Percentiles rank a stretch among this genome's conserved stretches.
Evolutionary conservation across 1,140 invertebrate genomes (phyloP).

Genomic region (Homalodisca vitripennis): DNA sequence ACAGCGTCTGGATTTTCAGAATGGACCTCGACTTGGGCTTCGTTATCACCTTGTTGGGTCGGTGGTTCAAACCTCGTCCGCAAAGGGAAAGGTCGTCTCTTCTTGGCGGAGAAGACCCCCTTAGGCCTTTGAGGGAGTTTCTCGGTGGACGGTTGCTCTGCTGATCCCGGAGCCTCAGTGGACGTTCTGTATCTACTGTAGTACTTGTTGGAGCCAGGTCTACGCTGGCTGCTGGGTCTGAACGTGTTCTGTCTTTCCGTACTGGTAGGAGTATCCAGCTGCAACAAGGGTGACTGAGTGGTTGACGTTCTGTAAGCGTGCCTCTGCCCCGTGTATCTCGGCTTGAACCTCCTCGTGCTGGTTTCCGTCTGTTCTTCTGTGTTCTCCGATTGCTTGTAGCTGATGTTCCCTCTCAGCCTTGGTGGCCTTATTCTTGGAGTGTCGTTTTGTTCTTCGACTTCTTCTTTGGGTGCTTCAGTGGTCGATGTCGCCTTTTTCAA

Average conservation of each 20-base stretch:
- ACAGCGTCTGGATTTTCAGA: conserved; percentile 32
- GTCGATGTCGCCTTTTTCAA: conserved; percentile 46
- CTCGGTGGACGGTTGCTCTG: conserved; percentile 22
- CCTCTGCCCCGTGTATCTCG: conserved; percentile 28
- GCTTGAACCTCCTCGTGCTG: conserved; percentile 37
- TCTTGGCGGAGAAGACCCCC: conserved; percentile 42
- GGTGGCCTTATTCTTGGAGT: conserved; percentile 24
- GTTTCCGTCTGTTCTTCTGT: conserved; percentile 25
- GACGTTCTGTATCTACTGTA: conserved; percentile 43
- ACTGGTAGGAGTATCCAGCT: conserved; percentile 32
- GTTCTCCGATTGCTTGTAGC: conserved; percentile 11
- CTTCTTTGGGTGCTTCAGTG: conserved; percentile 30
- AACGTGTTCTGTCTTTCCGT: conserved; percentile 46
- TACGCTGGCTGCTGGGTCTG: conserved; percentile 45
- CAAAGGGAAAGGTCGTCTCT: conserved; percentile 39
- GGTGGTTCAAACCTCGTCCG: background rate
- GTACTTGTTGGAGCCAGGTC: conserved; percentile 42
- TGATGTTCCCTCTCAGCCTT: conserved; percentile 18
- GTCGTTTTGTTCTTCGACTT: conserved; percentile 7
- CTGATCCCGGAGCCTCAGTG: conserved; percentile 33
- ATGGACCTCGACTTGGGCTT: conserved; percentile 30
- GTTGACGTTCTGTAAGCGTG: conserved; percentile 36
- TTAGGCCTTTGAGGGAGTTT: conserved; percentile 34
- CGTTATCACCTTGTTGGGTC: conserved; percentile 26
- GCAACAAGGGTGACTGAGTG: conserved; percentile 1